phyloP scores from a whole-genome alignment of 2,888 invertebrate species.

The Ellobium chinense region DNA sequence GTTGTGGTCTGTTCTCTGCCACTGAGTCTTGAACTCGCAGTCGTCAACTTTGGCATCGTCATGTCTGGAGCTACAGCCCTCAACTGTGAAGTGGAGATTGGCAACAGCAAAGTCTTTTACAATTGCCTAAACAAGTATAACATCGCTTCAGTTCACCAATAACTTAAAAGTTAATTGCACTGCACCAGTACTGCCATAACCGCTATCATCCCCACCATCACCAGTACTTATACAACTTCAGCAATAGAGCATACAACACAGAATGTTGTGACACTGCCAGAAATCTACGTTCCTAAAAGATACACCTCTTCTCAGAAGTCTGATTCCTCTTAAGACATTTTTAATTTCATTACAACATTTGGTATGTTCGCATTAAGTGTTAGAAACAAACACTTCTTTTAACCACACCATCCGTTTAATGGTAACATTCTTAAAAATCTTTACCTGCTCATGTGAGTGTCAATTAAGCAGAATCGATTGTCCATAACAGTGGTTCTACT shows the following conservation, averaged over 20 bases:
- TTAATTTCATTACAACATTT: too few relatives aligned
- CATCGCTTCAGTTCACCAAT: background rate
- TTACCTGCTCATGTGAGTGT: too few relatives aligned
- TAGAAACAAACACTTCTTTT: too few relatives aligned
- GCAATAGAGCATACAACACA: background rate
- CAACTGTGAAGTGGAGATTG: background rate
- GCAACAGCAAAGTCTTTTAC: background rate
- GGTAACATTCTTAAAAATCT: too few relatives aligned
- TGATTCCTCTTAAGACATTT: too few relatives aligned
- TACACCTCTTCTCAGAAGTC: too few relatives aligned
- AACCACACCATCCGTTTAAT: too few relatives aligned
- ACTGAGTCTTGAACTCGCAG: background rate
- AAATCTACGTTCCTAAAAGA: too few relatives aligned
- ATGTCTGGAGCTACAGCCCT: slow-evolving; percentile 9
- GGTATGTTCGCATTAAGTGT: too few relatives aligned
- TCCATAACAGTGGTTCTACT: too few relatives aligned
- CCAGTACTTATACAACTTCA: background rate
- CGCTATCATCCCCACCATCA: background rate
- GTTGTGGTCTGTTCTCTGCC: background rate
- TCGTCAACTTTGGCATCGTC: background rate
- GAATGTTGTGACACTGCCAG: background rate
- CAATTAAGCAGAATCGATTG: too few relatives aligned
- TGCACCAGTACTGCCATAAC: background rate
- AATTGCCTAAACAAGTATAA: slow-evolving; percentile 16
- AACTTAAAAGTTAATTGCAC: background rate